A percentile compares a stretch with the other conserved stretches of the same genome.
These are phyloP conservation scores for Aplysia californica DNA, from an alignment of 1,140 invertebrate species.

Conservation along the genomic window DNA sequence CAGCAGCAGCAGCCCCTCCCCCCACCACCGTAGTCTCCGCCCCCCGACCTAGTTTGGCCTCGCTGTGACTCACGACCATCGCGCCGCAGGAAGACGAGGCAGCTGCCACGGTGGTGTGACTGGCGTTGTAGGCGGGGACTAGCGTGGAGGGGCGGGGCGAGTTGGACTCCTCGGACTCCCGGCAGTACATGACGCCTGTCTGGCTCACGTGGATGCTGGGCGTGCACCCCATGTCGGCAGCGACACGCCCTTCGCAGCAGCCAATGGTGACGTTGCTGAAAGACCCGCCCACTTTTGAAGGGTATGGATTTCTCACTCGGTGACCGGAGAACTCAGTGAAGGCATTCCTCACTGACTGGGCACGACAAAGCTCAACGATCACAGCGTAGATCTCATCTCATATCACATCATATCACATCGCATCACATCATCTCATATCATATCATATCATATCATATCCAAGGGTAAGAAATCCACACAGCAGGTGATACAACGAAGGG, in stretches of 20 bases:
- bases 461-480: no score
- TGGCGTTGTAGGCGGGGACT: constrained; percentile 23
- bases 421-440: no score
- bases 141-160: constrained; percentile 46
- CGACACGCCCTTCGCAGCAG: constrained; percentile 14
- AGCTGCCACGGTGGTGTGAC: constrained; percentile 35
- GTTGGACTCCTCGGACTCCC: constrained; percentile 60
- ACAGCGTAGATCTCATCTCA: no score
- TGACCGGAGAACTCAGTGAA: no score
- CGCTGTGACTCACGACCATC: no score
- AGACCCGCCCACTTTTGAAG: neutral
- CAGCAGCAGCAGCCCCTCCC: neutral
- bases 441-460: no score
- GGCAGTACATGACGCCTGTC: constrained; percentile 62
- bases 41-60: neutral
- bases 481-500: no score
- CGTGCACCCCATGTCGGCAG: constrained; percentile 59
- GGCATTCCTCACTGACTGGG: no score
- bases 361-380: no score
- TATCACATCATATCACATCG: no score
- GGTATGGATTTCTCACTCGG: no score
- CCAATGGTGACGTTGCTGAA: constrained; percentile 6
- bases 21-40: neutral
- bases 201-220: constrained; percentile 64
- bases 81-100: neutral